A percentile compares a stretch with the other conserved stretches of the same genome.
These are phyloP conservation scores for Dryoscopus gambensis DNA, from an alignment of 2,113 vertebrate species.

Conservation along the genomic window DNA sequence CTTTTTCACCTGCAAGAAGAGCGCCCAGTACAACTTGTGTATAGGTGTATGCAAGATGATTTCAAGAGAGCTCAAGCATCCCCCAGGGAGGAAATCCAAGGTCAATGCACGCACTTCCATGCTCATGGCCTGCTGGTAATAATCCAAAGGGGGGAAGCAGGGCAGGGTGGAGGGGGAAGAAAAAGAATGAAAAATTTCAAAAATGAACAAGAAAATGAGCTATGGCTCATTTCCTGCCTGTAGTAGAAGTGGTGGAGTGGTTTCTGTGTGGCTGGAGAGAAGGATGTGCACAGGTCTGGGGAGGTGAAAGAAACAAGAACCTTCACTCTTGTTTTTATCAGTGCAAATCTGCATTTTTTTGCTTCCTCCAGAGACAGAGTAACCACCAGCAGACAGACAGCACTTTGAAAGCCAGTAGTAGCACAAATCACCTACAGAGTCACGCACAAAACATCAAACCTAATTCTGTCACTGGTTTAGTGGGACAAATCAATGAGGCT, in stretches of 20 bases:
- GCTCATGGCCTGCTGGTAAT: background rate
- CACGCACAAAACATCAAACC: background rate
- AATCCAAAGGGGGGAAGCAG: background rate
- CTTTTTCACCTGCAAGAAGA: background rate
- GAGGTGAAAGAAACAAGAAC: background rate
- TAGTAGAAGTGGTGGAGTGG: background rate
- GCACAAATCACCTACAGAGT: background rate
- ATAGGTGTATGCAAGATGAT: background rate
- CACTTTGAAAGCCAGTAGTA: background rate
- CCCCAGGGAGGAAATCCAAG: background rate
- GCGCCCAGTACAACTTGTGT: background rate
- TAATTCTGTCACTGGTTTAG: constrained; percentile 4
- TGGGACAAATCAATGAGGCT: constrained; percentile 4
- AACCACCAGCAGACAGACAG: background rate
- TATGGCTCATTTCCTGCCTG: background rate
- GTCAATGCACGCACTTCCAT: background rate
- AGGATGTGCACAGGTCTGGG: background rate
- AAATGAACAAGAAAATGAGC: background rate
- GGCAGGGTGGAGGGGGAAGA: fast-evolving
- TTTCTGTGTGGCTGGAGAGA: background rate
- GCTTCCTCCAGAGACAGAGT: background rate
- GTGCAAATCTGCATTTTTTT: background rate
- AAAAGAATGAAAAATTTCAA: background rate
- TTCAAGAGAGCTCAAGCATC: background rate
- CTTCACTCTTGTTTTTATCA: background rate